Base-by-base conservation (phyloP, 1,140 invertebrate genomes). In the Microvelia longipes region DNA sequence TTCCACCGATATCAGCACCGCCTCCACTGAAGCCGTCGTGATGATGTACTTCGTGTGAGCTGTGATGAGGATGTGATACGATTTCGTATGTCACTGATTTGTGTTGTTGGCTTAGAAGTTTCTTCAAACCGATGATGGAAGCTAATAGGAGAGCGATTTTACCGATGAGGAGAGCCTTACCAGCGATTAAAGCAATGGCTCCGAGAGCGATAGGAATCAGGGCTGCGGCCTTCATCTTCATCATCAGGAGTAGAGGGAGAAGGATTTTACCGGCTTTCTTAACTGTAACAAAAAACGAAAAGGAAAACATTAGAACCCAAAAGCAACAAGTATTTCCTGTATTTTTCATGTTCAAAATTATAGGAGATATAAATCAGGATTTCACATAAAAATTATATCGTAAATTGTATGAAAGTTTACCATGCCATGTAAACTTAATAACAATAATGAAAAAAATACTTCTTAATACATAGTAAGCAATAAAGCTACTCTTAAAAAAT, bases 61-160 rank as follows among this genome's bases (percentile, higher is more conserved):
- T 82, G 77, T 90, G 88, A 76, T 91, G 89, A n/a, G 89, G 88
- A 77, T 91, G 90, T 1, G 88, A 84, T 0, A 92, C 88, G 2
- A 92, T 89, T 75, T 92, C 90, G 77, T 92, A 92, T 0, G 90
- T 92, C 68, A 91, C 90, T 75, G 90, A 89, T 77, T 91, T 91
- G 78, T 88, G 86, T 77, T 85, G 83, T 81, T 80, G 78, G 11
- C 79, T 79, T 63, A 92, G 78, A 11, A 92, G 80, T 77, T 92
- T 92, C 83, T 91, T 91, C 78, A 92, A 78, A 1, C 89, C 89
- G 74, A 92, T 91, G 50, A 92, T 88, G 66, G 88, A 86, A 0
- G 90, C 89, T 25, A 92, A 83, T 0, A 92, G 87, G 67, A 92
- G 82, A 2, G 90, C 90, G 74, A 92, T 86, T 79, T 92, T 92